Conservation (phyloP, 1,140 invertebrate genomes). For the Aphaenogaster rudis region DNA sequence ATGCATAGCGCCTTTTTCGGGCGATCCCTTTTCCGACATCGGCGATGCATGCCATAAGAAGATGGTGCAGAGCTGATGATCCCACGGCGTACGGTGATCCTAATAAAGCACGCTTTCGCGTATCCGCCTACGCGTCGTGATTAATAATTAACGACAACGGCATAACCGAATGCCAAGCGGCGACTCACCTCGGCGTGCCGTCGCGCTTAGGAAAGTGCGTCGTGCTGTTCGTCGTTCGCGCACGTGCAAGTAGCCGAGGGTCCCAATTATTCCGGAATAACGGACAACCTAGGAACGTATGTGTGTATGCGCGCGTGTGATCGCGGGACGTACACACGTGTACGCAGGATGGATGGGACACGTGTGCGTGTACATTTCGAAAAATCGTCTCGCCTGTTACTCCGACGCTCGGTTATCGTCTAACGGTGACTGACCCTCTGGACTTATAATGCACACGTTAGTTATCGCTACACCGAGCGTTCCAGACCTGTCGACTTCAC, state of each 20-base stretch:
- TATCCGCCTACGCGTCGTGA: slow-evolving; percentile 80
- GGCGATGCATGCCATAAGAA: slow-evolving; percentile 53
- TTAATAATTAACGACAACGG: slow-evolving; percentile 75
- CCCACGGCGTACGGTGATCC: slow-evolving; percentile 58
- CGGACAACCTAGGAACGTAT: slow-evolving; percentile 66
- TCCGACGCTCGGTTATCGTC: slow-evolving; percentile 39
- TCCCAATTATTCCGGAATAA: slow-evolving; percentile 75
- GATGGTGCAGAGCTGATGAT: slow-evolving; percentile 43
- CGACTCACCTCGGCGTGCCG: slow-evolving; percentile 20
- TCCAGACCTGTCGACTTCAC: neutral
- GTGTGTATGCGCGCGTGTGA: neutral
- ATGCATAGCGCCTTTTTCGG: neutral
- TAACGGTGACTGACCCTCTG: slow-evolving; percentile 48
- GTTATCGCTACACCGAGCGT: neutral
- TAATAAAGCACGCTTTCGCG: slow-evolving; percentile 78
- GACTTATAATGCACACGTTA: neutral
- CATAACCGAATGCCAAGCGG: slow-evolving; percentile 63
- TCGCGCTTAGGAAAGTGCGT: slow-evolving; percentile 57
- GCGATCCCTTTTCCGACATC: slow-evolving; percentile 39
- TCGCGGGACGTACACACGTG: neutral
- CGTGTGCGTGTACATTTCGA: slow-evolving; percentile 18
- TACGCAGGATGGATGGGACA: neutral
- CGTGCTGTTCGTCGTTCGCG: slow-evolving; percentile 34
- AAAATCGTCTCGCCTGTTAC: slow-evolving; percentile 43
- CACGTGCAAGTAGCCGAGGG: slow-evolving; percentile 62